Conservation (phyloP, 2,113 vertebrate species). For the Ariopsis seemanni region DNA sequence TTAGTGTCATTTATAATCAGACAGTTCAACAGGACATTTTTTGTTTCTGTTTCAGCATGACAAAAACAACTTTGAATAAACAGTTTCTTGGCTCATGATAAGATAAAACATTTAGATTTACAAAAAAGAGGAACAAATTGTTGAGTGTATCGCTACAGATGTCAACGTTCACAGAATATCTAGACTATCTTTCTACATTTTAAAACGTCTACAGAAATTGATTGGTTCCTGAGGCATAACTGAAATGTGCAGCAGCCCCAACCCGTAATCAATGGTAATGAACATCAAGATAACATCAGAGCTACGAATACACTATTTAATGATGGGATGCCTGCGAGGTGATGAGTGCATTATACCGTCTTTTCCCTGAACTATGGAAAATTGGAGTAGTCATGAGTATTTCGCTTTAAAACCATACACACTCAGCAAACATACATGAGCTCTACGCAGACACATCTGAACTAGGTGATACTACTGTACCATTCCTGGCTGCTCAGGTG, state of each 20-base stretch:
- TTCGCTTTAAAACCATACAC: slow-evolving; percentile 8
- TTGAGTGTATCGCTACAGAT: slow-evolving; percentile 12
- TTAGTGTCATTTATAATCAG: slow-evolving; percentile 51
- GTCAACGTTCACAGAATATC: slow-evolving; percentile 15
- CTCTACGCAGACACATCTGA: neutral
- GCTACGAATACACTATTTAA: slow-evolving; percentile 8
- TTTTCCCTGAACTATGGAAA: slow-evolving; percentile 7
- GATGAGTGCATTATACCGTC: neutral
- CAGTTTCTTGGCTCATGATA: slow-evolving; percentile 10
- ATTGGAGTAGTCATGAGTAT: slow-evolving; percentile 24
- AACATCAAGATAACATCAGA: slow-evolving; percentile 42
- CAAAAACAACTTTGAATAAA: slow-evolving; percentile 20
- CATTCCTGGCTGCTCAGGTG: slow-evolving; percentile 34
- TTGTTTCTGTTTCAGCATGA: slow-evolving; percentile 27
- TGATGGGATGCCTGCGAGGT: slow-evolving; percentile 1
- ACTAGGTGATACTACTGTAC: slow-evolving; percentile 39
- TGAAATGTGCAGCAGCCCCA: slow-evolving; percentile 35
- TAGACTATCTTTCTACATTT: slow-evolving; percentile 24
- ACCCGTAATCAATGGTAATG: slow-evolving; percentile 47
- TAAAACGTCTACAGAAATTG: slow-evolving; percentile 32
- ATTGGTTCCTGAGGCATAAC: slow-evolving; percentile 51
- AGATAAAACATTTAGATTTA: neutral
- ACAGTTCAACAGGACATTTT: slow-evolving; percentile 34
- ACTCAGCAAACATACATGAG: neutral
- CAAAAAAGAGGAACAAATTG: neutral